Conservation (phyloP, 1,140 invertebrate genomes). For the Drosophila suzukii region DNA sequence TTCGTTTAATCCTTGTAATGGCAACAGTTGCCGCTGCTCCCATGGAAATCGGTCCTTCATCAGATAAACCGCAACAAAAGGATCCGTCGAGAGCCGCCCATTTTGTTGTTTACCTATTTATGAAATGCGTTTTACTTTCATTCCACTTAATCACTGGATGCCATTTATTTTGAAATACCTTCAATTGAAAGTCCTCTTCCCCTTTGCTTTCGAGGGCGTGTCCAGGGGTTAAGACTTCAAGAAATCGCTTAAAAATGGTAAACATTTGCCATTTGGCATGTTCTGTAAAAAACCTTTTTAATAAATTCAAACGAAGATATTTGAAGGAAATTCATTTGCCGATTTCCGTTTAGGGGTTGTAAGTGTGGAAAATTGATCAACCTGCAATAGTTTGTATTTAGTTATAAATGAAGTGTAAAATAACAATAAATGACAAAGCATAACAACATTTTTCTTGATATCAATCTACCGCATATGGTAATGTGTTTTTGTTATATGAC, state of each 20-base stretch:
- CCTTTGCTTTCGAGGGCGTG: constrained; percentile 35
- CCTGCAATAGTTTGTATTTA: too few relatives aligned
- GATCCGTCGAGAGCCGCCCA: constrained; percentile 29
- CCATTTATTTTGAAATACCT: constrained; percentile 52
- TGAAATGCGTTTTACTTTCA: constrained; percentile 62
- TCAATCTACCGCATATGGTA: not conserved
- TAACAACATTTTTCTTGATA: not conserved
- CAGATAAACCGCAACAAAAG: constrained; percentile 56
- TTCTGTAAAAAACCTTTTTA: constrained; percentile 30
- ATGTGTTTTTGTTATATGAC: not conserved
- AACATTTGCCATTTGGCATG: constrained; percentile 27
- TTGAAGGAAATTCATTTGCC: not conserved
- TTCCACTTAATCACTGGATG: constrained; percentile 53
- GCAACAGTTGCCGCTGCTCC: constrained; percentile 66
- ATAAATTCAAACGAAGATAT: constrained; percentile 16
- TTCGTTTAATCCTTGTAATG: constrained; percentile 72
- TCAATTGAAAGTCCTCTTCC: constrained; percentile 32
- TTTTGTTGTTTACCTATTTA: constrained; percentile 37
- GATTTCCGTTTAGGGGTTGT: not conserved
- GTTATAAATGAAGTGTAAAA: not conserved
- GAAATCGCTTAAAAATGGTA: constrained; percentile 26
- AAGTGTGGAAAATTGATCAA: not conserved
- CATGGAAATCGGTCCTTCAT: constrained; percentile 58
- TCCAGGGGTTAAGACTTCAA: constrained; percentile 9
- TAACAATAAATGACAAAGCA: not conserved